These are phyloP conservation scores for Buphagus erythrorhynchus DNA, from an alignment of 2,797 vertebrate species.

Conservation along the genomic window DNA sequence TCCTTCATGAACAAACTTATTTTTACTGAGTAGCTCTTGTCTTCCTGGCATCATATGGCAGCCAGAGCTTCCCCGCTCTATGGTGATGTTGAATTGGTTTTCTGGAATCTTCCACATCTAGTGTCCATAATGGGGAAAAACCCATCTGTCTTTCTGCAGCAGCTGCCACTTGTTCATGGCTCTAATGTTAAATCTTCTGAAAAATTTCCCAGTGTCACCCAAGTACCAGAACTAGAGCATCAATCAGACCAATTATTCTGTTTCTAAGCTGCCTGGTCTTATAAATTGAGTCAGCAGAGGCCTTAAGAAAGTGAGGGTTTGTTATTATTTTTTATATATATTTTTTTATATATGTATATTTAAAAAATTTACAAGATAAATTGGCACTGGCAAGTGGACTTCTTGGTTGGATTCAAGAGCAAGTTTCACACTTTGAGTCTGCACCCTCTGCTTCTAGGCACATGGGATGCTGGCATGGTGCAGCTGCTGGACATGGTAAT, in stretches of 20 bases:
- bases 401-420: neutral
- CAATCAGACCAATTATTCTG: neutral
- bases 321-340: neutral
- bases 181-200: neutral
- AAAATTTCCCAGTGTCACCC: neutral
- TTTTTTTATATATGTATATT: neutral
- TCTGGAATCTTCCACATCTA: neutral
- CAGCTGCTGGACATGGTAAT: neutral
- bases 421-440: neutral
- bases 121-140: neutral
- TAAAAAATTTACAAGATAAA: neutral
- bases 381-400: neutral
- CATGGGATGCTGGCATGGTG: accelerated
- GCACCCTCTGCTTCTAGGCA: neutral
- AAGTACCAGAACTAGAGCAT: neutral
- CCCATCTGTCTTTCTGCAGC: neutral
- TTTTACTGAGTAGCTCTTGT: neutral
- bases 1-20: neutral
- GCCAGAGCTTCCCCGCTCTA: neutral
- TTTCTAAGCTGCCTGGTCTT: neutral
- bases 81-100: neutral
- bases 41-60: neutral
- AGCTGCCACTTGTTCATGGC: neutral
- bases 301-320: neutral
- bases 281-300: neutral